These are phyloP conservation scores for Rhopilema esculentum DNA, from an alignment of 30 jellyfish, hydroid and myxozoan species.

Conservation along the genomic window DNA sequence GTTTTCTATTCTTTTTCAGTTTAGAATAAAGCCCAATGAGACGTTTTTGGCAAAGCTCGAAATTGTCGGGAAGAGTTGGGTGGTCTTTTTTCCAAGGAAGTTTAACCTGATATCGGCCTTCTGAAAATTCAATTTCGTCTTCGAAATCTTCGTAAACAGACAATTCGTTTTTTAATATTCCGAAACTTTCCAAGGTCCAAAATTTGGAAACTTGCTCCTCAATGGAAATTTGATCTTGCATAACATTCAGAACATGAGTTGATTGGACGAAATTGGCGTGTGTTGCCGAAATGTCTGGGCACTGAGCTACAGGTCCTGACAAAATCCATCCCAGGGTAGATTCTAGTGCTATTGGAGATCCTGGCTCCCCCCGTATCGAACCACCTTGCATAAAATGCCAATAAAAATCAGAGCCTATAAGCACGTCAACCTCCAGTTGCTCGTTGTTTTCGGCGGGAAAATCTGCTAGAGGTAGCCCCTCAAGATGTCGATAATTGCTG, in stretches of 20 bases:
- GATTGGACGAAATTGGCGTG: neutral
- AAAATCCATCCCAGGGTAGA: slow-evolving; percentile 48
- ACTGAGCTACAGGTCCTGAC: slow-evolving; percentile 21
- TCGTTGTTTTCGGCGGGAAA: too few relatives aligned
- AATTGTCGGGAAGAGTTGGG: too few relatives aligned
- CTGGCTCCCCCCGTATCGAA: slow-evolving; percentile 4
- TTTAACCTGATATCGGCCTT: too few relatives aligned
- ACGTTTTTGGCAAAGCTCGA: too few relatives aligned
- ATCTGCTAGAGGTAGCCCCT: too few relatives aligned
- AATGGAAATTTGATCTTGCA: neutral
- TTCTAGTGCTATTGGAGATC: slow-evolving; percentile 35
- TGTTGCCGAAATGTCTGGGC: slow-evolving; percentile 11
- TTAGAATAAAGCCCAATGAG: too few relatives aligned
- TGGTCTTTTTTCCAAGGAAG: too few relatives aligned
- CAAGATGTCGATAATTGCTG: too few relatives aligned
- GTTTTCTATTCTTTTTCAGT: too few relatives aligned
- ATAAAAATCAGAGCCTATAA: slow-evolving; percentile 29
- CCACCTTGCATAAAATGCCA: slow-evolving; percentile 31
- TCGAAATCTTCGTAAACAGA: neutral
- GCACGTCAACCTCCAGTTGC: slow-evolving; percentile 1
- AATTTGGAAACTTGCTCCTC: slow-evolving; percentile 6
- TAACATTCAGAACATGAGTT: neutral
- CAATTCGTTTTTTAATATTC: neutral
- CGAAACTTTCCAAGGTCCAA: slow-evolving; percentile 31
- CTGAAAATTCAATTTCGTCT: too few relatives aligned